Base-by-base conservation (phyloP, 2,888 invertebrate species). In the Hartigia nigra region DNA sequence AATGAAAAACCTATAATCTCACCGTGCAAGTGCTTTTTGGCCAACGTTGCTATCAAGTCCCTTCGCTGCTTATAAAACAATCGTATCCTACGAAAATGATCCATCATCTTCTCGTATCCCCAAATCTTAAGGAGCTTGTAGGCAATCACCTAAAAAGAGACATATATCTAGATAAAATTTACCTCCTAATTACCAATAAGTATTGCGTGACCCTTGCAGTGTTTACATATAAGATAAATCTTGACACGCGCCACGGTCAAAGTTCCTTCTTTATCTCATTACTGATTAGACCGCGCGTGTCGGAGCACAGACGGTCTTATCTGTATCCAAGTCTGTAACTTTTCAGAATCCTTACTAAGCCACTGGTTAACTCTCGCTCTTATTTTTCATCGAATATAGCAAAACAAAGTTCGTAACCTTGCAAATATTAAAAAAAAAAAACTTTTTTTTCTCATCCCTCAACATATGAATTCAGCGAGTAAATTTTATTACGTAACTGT, bases 31-130 rank as follows among this genome's bases (percentile, higher is more conserved):
- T 95, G 93, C 86, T 93, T 94, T 4, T 93, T 92, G 82, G 95
- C 94, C 0, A 95, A 93, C 0, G 90, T 88, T 1, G 95, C 88
- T 83, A 96, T 94, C 69, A 93, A 90, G 87, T 95, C 95, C 4
- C 96, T 92, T 12, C 95, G 94, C 4, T 90, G 89, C 81, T 91
- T 92, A 91, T 97, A 97, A 86, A 95, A 95, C 2, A 91, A 88
- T 35, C 94, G 92, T 31, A 96, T 94, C 5, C 91, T 90, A 0
- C 86, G 88, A 77, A 95, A 93, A 88, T 96, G 96, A 0, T 92
- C 87, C 69, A 94, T 92, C 31, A 96, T 92, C 2, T 94, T 94
- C 0, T 93, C 91, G 81, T 93, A 93, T 75, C 94, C 94, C 95
- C 95, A 95, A 31, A 90, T 86, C 80, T 92, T 91, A 31, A 95